Conservation (phyloP, 2,113 vertebrate species). For the Sapayoa aenigma region DNA sequence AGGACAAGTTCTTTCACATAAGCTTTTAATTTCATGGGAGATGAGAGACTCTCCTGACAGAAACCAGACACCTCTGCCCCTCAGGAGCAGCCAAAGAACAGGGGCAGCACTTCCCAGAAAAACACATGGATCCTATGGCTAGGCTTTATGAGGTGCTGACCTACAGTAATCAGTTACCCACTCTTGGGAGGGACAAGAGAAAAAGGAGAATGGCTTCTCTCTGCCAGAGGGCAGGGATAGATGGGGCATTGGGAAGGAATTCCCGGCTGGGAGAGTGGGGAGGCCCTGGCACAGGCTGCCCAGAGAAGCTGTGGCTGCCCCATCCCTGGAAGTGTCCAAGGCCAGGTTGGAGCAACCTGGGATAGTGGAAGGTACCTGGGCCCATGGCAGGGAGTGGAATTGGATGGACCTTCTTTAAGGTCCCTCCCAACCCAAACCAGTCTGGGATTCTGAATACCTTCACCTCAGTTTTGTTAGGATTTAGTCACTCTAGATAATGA, state of each 20-base stretch:
- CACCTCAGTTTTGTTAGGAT: neutral
- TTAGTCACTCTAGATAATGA: neutral
- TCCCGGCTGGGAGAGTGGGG: neutral
- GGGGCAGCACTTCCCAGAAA: neutral
- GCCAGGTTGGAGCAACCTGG: neutral
- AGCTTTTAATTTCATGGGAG: neutral
- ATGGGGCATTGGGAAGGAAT: neutral
- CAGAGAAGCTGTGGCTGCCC: neutral
- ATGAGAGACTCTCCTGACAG: neutral
- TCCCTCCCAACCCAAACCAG: neutral
- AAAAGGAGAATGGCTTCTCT: neutral
- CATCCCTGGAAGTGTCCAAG: neutral
- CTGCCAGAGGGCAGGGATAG: neutral
- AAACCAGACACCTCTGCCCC: neutral
- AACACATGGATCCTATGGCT: accelerated
- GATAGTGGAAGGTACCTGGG: neutral
- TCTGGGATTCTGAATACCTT: neutral
- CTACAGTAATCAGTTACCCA: neutral
- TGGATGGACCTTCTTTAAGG: neutral
- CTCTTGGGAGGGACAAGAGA: neutral
- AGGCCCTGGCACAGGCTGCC: neutral
- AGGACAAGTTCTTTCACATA: neutral
- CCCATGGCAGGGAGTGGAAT: neutral
- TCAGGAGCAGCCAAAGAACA: neutral
- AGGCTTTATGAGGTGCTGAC: neutral